Conservation (phyloP, 2,888 invertebrate species). For the Stenurella melanura region DNA sequence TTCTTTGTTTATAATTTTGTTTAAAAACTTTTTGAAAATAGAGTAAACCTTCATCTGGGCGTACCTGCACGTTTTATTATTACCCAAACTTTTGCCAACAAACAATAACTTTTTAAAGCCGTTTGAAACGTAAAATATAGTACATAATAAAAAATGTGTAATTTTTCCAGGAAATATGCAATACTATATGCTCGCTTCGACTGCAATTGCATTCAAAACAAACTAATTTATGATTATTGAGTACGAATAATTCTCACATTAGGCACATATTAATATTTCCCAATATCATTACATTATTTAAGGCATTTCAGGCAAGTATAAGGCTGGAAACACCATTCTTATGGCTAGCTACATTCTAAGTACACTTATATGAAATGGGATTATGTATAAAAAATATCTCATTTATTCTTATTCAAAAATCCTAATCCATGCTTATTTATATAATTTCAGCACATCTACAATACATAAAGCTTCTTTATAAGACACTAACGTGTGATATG, state of each 20-base stretch:
- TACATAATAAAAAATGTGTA: not conserved
- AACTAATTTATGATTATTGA: not conserved
- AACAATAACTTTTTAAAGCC: no score
- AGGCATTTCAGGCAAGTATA: not conserved
- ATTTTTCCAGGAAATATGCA: not conserved
- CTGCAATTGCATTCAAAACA: not conserved
- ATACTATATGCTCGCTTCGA: no score
- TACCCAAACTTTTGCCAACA: no score
- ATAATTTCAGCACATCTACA: not conserved
- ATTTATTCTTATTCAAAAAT: not conserved
- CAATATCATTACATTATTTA: not conserved
- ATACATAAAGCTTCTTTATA: not conserved
- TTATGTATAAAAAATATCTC: conserved; percentile 21
- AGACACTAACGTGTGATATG: conserved; percentile 23
- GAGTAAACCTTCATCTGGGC: no score
- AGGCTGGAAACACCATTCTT: not conserved
- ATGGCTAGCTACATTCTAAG: not conserved
- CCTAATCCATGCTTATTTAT: not conserved
- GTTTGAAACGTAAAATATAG: no score
- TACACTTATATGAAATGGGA: conserved; percentile 12
- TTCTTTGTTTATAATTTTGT: no score
- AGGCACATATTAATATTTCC: conserved; percentile 16
- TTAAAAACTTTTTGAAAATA: no score
- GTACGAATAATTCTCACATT: conserved; percentile 34
- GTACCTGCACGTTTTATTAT: no score